Percentiles rank a stretch among this genome's conserved stretches.
phyloP scores from a whole-genome alignment of 2,797 vertebrate genomes.

The Poliocrania exsul region DNA sequence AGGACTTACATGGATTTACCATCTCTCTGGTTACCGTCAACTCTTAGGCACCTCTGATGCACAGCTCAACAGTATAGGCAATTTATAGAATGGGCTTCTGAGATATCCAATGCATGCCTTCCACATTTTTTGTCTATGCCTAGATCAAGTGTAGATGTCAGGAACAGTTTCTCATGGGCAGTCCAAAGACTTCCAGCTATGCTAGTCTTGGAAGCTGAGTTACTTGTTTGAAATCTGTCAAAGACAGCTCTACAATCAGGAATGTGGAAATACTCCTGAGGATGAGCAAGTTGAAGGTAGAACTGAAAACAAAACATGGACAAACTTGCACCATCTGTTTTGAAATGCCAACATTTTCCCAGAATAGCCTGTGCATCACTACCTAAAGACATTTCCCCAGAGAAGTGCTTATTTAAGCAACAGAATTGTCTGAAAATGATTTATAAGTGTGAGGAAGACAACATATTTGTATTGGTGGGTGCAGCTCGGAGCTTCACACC shows the following conservation, averaged over 20 bases:
- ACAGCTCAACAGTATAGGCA: neutral
- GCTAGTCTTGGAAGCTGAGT: neutral
- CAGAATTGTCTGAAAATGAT: neutral
- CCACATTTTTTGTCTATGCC: accelerated
- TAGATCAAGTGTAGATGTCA: neutral
- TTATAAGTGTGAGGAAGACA: neutral
- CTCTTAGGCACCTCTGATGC: neutral
- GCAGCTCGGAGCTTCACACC: neutral
- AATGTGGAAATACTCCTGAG: neutral
- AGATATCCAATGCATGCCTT: neutral
- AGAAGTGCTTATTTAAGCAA: neutral
- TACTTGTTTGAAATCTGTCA: neutral
- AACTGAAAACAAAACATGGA: neutral
- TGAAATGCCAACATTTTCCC: neutral
- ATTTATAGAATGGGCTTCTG: neutral
- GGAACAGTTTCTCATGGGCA: neutral
- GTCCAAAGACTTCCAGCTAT: neutral
- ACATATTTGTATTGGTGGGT: neutral
- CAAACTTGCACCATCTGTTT: neutral
- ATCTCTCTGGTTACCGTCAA: neutral
- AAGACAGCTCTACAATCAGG: neutral
- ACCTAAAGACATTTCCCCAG: neutral
- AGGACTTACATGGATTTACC: neutral
- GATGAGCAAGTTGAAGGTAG: neutral
- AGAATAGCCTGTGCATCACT: neutral